These are phyloP conservation scores for Sinelater perroti DNA, from an alignment of 2,888 invertebrate genomes.

Conservation along the genomic window DNA sequence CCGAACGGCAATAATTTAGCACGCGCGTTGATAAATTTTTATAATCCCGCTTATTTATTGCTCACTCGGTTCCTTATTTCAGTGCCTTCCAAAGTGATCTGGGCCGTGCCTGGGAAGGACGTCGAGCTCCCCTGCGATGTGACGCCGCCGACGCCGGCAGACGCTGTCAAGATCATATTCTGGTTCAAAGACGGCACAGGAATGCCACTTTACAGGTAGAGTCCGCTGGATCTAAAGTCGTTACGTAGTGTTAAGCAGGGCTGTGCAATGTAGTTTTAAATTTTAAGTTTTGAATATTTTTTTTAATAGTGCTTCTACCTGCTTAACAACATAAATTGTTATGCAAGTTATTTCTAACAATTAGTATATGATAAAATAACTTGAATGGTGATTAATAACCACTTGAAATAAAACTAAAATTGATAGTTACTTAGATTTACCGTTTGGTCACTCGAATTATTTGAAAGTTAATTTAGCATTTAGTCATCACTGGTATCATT, in stretches of 20 bases:
- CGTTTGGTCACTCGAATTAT: too few relatives aligned
- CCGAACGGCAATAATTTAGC: background rate
- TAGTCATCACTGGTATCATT: too few relatives aligned
- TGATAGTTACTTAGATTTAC: too few relatives aligned
- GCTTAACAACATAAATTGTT: too few relatives aligned
- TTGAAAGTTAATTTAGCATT: too few relatives aligned
- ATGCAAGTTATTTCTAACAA: too few relatives aligned
- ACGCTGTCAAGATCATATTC: slow-evolving; percentile 82
- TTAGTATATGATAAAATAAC: too few relatives aligned
- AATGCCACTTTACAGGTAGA: slow-evolving; percentile 88
- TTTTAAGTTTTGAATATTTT: background rate
- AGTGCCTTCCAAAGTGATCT: slow-evolving; percentile 74
- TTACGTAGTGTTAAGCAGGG: background rate
- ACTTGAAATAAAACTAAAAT: too few relatives aligned
- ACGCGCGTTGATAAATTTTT: slow-evolving; percentile 1
- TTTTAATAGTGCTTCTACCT: background rate
- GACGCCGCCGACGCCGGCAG: slow-evolving; percentile 73
- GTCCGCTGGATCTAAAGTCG: background rate
- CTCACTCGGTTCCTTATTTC: slow-evolving; percentile 52
- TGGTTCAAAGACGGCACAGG: slow-evolving; percentile 89
- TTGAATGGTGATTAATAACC: too few relatives aligned
- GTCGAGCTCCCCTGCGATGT: slow-evolving; percentile 87
- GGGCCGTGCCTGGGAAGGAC: slow-evolving; percentile 80
- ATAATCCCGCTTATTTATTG: background rate
- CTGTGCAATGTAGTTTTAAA: too few relatives aligned